Evolutionary conservation across 2,888 invertebrate genomes (phyloP).

Genomic region (Metacarcinus magister): DNA sequence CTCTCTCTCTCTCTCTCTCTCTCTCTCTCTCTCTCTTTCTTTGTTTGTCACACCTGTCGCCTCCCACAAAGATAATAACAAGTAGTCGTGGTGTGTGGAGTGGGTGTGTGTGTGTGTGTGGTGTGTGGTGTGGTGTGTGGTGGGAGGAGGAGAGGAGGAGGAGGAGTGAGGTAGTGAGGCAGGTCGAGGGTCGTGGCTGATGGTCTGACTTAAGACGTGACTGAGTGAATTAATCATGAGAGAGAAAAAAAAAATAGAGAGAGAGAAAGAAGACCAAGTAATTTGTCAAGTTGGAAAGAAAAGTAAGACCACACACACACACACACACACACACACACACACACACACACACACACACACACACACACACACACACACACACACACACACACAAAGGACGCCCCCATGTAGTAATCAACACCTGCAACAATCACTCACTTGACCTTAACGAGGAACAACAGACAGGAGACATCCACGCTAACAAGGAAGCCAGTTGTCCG

Average conservation of each 20-base stretch:
- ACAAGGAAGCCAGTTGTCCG: neutral
- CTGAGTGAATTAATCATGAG: neutral
- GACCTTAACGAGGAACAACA: neutral
- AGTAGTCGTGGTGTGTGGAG: too few relatives aligned
- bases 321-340: neutral
- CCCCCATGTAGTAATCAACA: neutral
- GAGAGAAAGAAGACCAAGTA: neutral
- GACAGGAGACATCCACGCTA: neutral
- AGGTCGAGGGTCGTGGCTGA: neutral
- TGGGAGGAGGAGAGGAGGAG: neutral
- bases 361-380: too few relatives aligned
- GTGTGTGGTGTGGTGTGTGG: too few relatives aligned
- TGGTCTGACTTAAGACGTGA: neutral
- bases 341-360: neutral
- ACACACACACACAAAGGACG: neutral
- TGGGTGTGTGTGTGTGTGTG: too few relatives aligned
- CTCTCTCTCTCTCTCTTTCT: too few relatives aligned
- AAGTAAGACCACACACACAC: neutral
- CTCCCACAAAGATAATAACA: too few relatives aligned
- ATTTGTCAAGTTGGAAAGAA: neutral
- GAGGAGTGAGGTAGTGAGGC: neutral
- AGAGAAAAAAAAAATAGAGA: neutral
- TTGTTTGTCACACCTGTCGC: too few relatives aligned
- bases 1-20: too few relatives aligned
- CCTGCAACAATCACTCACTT: slow-evolving; percentile 14